Evolutionary conservation across 2,797 vertebrate species (phyloP).

Genomic region (Scolopax rusticola): DNA sequence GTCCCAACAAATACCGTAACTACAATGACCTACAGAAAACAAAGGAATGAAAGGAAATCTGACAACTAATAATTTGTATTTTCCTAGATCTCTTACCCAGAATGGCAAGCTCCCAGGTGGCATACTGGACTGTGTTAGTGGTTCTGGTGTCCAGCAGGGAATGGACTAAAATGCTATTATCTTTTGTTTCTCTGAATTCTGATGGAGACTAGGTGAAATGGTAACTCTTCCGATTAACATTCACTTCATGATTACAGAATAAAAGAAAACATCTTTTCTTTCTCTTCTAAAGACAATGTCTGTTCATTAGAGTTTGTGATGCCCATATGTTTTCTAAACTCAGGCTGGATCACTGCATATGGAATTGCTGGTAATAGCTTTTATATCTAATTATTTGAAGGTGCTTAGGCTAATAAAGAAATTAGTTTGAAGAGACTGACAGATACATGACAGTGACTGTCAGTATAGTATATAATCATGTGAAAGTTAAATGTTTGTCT

Average conservation of each 20-base stretch:
- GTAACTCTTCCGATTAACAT: neutral
- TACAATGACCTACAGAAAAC: neutral
- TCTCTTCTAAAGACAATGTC: neutral
- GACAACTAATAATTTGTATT: neutral
- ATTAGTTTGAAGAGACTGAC: neutral
- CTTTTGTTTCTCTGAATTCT: neutral
- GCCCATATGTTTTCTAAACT: neutral
- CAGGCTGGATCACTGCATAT: neutral
- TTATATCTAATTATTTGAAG: neutral
- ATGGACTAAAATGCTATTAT: neutral
- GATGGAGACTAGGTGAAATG: neutral
- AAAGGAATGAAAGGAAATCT: neutral
- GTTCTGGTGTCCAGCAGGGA: neutral
- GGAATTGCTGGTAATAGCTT: neutral
- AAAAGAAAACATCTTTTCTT: constrained; percentile 5
- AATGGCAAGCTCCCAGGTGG: neutral
- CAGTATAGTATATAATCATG: too few relatives aligned
- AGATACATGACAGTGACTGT: neutral
- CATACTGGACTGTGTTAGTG: neutral
- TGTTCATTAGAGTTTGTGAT: constrained; percentile 12
- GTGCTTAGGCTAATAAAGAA: neutral
- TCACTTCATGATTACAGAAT: neutral
- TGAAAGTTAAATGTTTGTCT: neutral
- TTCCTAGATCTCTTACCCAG: neutral
- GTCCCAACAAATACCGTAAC: neutral